Evolutionary conservation across 2,797 vertebrate species (phyloP), one percentile per base, ranked within the genome.

Genomic region (Micromesistius poutassou): DNA sequence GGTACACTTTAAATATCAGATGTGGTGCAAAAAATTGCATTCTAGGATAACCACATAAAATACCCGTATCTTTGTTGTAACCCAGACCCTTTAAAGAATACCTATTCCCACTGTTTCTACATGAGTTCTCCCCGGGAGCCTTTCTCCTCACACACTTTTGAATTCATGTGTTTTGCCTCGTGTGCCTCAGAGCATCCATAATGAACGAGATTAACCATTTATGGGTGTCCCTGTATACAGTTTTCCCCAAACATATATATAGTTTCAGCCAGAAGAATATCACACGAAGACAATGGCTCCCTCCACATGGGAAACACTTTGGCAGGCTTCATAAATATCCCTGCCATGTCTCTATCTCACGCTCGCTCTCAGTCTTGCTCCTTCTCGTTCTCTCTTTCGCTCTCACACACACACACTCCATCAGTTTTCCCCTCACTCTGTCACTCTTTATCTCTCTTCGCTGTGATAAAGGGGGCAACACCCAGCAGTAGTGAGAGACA

Each of bases 401-500:
- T 42, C 76, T 70, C 62, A 28, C 19, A 3, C 62, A 2, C 62
- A 10, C 62, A 28, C 62, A n/a, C 50, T 62, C 4, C n/a, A 22
- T 4, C 22, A n/a, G 13, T 50, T 3, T 50, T 14, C 22, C 14
- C 7, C 50, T n/a, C 22, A n/a, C 50, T 62, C 50, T 62, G 6
- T 62, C 50, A 8, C 50, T 62, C 50, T 62, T n/a, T 62, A n/a
- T 62, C 38, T 42, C 73, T 77, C 50, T 85, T 74, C 66, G 74
- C 77, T 81, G 78, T 80, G 78, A 79, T 82, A 85, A 87, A 75
- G 77, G 83, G 80, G 80, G 76, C 82, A 87, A 79, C 82, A 31
- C 84, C 85, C 83, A 83, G 89, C 82, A 84, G 85, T 75, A 75
- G 81, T 75, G 82, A 83, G 79, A 83, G 76, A 81, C 80, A 77